phyloP scores from a whole-genome alignment of 2,113 vertebrate species.

The Mormyrus iriodes region DNA sequence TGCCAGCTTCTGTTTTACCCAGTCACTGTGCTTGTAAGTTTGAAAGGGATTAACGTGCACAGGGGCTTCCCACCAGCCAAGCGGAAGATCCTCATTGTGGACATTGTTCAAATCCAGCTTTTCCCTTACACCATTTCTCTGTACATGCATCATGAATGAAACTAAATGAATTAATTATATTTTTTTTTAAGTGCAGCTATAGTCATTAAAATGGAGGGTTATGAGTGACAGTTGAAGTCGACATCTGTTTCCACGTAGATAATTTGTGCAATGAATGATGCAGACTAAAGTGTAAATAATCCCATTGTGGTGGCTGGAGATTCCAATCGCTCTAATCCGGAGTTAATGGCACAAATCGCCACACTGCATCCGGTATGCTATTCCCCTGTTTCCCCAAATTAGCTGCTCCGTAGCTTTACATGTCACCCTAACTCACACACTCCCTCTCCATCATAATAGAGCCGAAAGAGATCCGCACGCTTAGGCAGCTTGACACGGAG shows the following conservation, averaged over 20 bases:
- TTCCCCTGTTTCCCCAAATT: background rate
- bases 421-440: background rate
- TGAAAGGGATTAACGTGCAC: background rate
- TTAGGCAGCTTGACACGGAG: background rate
- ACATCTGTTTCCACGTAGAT: constrained; percentile 20
- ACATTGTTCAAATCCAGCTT: background rate
- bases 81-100: background rate
- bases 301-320: constrained; percentile 10
- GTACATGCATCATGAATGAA: background rate
- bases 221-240: background rate
- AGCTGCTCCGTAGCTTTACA: background rate
- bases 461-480: background rate
- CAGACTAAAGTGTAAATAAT: constrained; percentile 6
- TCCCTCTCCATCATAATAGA: background rate
- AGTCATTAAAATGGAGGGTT: constrained; percentile 4
- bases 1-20: constrained; percentile 2
- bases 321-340: constrained; percentile 20
- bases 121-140: background rate
- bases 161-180: constrained; percentile 1
- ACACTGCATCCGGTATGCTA: constrained; percentile 9
- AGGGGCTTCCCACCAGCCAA: background rate
- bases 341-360: constrained; percentile 24
- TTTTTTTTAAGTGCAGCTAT: background rate
- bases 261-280: constrained; percentile 16
- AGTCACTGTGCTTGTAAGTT: background rate